A percentile compares a stretch with the other conserved stretches of the same genome.
These are phyloP conservation scores for Macrotrachela quadricornifera DNA, from an alignment of 1,140 invertebrate species.

Conservation along the genomic window DNA sequence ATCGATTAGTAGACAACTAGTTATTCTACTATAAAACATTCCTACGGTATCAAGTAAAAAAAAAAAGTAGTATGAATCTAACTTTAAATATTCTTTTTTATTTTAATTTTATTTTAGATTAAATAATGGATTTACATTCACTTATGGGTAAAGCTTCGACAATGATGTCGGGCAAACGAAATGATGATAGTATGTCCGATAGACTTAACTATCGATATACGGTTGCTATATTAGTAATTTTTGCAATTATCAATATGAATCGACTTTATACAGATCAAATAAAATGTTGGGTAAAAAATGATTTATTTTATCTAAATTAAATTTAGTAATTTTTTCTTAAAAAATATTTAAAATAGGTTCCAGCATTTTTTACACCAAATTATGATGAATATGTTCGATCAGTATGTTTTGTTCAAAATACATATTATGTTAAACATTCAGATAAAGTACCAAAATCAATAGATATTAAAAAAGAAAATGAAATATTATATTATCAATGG, in stretches of 20 bases:
- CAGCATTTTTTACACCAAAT: too few species aligned
- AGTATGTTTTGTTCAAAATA: conserved; percentile 5
- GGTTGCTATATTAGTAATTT: conserved; percentile 57
- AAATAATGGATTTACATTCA: too few species aligned
- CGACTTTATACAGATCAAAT: conserved; percentile 72
- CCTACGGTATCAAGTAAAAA: too few species aligned
- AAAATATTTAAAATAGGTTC: too few species aligned
- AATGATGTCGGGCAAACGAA: neutral
- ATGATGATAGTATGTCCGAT: conserved; percentile 11
- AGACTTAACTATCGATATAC: conserved; percentile 71
- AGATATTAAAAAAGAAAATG: neutral
- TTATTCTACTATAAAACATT: too few species aligned
- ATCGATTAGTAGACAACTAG: too few species aligned
- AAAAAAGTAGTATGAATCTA: too few species aligned
- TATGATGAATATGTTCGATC: conserved; percentile 2
- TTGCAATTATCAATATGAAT: conserved; percentile 65
- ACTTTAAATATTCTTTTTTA: too few species aligned
- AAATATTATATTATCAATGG: neutral
- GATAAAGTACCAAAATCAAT: conserved; percentile 3
- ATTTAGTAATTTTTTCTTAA: too few species aligned
- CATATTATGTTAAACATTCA: conserved; percentile 2
- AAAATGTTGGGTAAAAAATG: conserved; percentile 36
- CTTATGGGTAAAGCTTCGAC: too few species aligned
- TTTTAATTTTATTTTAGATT: too few species aligned
- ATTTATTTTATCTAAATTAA: too few species aligned